Conservation (phyloP, 2,888 invertebrate genomes). For the Agapostemon virescens region DNA sequence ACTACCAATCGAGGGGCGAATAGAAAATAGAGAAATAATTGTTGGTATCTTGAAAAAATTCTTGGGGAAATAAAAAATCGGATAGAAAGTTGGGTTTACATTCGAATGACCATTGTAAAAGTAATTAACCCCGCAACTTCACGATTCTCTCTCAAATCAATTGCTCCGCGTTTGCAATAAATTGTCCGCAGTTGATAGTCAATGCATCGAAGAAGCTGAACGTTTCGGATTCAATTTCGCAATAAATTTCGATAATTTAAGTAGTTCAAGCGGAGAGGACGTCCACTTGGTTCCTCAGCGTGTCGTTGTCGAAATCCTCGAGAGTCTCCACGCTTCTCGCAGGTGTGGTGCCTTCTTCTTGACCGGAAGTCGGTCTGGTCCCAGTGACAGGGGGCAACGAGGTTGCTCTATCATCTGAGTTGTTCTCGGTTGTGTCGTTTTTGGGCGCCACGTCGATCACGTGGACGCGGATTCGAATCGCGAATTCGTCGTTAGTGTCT, state of each 20-base stretch:
- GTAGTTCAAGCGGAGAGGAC: constrained; percentile 72
- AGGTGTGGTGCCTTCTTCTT: constrained; percentile 61
- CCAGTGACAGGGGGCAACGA: constrained; percentile 20
- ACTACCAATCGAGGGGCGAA: too few species aligned
- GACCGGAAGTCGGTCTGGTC: constrained; percentile 7
- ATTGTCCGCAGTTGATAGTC: too few species aligned
- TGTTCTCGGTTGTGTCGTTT: constrained; percentile 63
- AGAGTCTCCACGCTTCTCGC: constrained; percentile 75
- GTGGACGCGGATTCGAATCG: constrained; percentile 80
- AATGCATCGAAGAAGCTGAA: not conserved
- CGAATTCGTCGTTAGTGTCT: constrained; percentile 77
- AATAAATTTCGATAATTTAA: not conserved
- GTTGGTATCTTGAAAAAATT: too few species aligned
- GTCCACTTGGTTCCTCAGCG: constrained; percentile 74
- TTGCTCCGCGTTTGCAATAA: not conserved
- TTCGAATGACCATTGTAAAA: too few species aligned
- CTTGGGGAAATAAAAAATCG: too few species aligned
- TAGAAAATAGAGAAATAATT: too few species aligned
- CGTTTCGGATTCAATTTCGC: constrained; percentile 41
- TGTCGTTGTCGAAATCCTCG: constrained; percentile 78
- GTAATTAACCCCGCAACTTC: too few species aligned
- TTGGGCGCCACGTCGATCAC: constrained; percentile 81
- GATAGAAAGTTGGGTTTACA: too few species aligned
- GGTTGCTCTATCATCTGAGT: constrained; percentile 47
- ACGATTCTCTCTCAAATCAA: not conserved